Percentiles rank a stretch among this genome's conserved stretches.
Conservation (phyloP, 2,113 vertebrate species). For the Merops nubicus region DNA sequence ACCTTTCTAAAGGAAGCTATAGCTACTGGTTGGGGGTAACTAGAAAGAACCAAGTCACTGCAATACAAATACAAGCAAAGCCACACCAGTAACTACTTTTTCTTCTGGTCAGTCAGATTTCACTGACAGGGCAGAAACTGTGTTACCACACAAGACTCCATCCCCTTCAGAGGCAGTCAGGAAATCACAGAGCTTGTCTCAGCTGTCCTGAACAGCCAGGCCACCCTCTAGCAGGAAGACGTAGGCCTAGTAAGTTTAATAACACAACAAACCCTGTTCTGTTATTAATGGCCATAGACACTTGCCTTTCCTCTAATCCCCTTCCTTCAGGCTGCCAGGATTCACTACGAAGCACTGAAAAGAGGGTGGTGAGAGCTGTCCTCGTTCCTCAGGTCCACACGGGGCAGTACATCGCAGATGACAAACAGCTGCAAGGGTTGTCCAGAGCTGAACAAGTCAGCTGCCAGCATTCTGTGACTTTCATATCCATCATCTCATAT, state of each 20-base stretch:
- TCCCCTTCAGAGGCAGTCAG: too few relatives aligned
- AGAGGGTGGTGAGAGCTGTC: neutral
- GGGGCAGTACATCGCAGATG: neutral
- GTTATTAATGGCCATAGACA: neutral
- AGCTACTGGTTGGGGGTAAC: neutral
- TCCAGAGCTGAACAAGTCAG: neutral
- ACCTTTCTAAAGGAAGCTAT: neutral
- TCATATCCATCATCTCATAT: neutral
- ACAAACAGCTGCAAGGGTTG: neutral
- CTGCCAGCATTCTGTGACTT: neutral
- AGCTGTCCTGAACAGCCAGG: neutral
- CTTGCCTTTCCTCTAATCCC: neutral
- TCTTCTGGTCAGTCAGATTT: neutral
- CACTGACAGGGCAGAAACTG: fast-evolving
- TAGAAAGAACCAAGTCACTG: neutral
- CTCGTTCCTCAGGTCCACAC: neutral
- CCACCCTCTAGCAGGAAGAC: neutral
- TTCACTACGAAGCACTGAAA: neutral
- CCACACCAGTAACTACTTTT: neutral
- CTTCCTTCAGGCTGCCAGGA: neutral
- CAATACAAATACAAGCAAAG: neutral
- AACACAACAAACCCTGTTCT: neutral
- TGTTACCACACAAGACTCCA: neutral
- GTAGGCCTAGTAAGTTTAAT: neutral
- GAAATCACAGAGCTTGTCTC: neutral